Evolutionary conservation across 2,888 invertebrate genomes (phyloP).

Genomic region (Drosophila pseudotalamancana): DNA sequence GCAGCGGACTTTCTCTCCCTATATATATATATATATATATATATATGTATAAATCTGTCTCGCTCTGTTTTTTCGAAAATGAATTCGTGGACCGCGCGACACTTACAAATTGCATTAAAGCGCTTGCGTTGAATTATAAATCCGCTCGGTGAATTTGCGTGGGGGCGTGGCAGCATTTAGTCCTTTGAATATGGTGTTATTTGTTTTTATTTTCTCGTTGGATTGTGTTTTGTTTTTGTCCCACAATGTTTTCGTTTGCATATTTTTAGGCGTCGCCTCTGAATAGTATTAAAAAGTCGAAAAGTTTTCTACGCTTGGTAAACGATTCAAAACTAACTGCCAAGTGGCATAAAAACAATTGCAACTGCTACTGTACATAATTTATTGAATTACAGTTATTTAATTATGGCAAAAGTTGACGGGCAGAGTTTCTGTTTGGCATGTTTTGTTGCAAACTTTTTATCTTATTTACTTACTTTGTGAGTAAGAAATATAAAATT

Average conservation of each 20-base stretch:
- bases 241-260: slow-evolving; percentile 39
- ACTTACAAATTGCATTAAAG: slow-evolving; percentile 73
- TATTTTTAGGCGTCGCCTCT: slow-evolving; percentile 26
- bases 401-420: not conserved
- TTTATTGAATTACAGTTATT: slow-evolving; percentile 7
- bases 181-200: slow-evolving; percentile 35
- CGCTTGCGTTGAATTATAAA: slow-evolving; percentile 52
- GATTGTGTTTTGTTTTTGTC: slow-evolving; percentile 7
- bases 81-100: no score
- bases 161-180: slow-evolving; percentile 12
- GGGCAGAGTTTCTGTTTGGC: not conserved
- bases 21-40: no score
- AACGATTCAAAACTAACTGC: not conserved
- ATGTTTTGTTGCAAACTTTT: not conserved
- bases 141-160: slow-evolving; percentile 36
- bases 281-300: slow-evolving; percentile 31
- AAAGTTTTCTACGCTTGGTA: slow-evolving; percentile 13
- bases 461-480: not conserved
- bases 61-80: no score
- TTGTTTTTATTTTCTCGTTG: slow-evolving; percentile 10
- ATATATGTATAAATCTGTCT: no score
- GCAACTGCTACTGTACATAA: not conserved
- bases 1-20: slow-evolving; percentile 3
- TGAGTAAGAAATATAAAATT: no score
- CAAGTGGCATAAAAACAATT: slow-evolving; percentile 14